Evolutionary conservation across 2,888 invertebrate species (phyloP), one percentile per base, ranked within the genome.

Genomic region (Euphydryas editha): DNA sequence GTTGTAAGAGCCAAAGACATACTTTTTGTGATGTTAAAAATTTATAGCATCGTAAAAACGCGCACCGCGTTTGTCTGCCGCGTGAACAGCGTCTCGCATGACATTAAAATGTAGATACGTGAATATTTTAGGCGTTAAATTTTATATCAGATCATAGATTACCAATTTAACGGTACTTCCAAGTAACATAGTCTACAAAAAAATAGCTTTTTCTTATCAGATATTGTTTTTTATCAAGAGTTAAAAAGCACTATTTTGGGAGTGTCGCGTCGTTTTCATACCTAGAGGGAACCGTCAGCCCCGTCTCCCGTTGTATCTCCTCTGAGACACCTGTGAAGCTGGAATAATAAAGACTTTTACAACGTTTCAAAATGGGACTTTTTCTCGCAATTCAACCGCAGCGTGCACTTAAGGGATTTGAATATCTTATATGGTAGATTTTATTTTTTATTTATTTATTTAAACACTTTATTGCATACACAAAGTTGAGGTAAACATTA

Each of bases 331-430:
- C 90, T 90, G 88, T 84, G 83, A 85, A 88, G 83, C 85, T 83
- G 81, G 90, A 91, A 92, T 91, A 91, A 90, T 91, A 90, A 90
- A 88, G 89, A 90, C 86, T 90, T 90, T 90, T 89, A 91, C 90
- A 89, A 82, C 87, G 86, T 82, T 87, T 83, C 87, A 87, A 90
- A 91, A 91, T 89, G 87, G 87, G 86, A 88, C 86, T 90, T 91
- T 92, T 91, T 90, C 90, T 83, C 90, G 87, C 90, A 87, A 87
- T 88, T 87, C 90, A 88, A 90, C 92, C 92, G 86, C 92, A 86
- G 78, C 87, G 90, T 89, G 89, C 91, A 92, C 92, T 92, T 92
- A 91, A 89, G 92, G 92, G 92, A 91, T 91, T 91, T 92, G 91
- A 92, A 92, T 92, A 90, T 89, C 91, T 91, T 90, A 92, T 86